Base-by-base conservation (phyloP, 2,113 vertebrate species). In the Strigops habroptila region DNA sequence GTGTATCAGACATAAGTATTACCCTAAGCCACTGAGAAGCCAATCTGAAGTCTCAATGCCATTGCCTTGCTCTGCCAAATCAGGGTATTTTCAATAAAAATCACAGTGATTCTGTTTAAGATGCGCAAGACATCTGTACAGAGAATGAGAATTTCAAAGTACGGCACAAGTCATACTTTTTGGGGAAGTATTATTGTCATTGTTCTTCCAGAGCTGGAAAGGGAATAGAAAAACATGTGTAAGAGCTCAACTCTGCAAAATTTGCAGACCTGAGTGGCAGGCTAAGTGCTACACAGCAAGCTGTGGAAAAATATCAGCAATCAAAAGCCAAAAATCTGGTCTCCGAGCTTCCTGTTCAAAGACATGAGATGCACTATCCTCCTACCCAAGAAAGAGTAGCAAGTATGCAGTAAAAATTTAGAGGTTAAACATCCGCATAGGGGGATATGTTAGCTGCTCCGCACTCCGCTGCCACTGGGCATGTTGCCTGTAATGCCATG, bases 121-220 rank as follows among this genome's bases (percentile, higher is more conserved):
- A 92, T 91, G 52, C 51, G 4, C 55, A 39, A 64, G 57, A 75
- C 68, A 84, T 64, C 62, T 49, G n/a, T 83, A 73, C 14, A 55
- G 49, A 92, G 57, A 28, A 64, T 53, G 28, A 75, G n/a, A 78
- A 82, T 95, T 92, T 95, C 33, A 48, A 91, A 76, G 65, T 89
- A 76, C 0, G 0, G 65, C 33, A 82, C 33, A 82, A 82, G 93
- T 71, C 80, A 93, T 78, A 83, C 80, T 92, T 95, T 87, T 57
- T 19, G 13, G 41, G 52, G 5, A 89, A 24, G 52, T 84, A 79
- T 37, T 81, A 86, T 52, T 75, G 46, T 81, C 60, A 84, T 91
- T 89, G 75, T 85, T 92, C 48, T 93, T 84, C 52, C n/a, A 84
- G 62, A 95, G 65, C 17, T 92, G 33, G 43, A 84, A 95, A 94